Conservation (phyloP, 2,888 invertebrate genomes). For the Drosophila conformis region DNA sequence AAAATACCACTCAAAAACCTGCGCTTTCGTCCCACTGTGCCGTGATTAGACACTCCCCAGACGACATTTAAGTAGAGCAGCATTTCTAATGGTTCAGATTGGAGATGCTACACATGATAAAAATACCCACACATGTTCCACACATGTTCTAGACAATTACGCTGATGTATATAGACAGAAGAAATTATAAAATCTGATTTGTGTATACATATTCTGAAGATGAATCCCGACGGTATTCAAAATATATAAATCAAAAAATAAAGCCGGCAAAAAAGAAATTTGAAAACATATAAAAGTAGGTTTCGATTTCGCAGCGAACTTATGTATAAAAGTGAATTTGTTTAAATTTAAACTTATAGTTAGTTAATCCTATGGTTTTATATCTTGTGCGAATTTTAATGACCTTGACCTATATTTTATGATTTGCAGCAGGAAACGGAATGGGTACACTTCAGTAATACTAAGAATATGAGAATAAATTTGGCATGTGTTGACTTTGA, state of each 20-base stretch:
- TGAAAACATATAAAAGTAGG: not conserved
- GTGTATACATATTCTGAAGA: not conserved
- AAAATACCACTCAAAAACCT: not conserved
- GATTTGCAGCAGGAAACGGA: slow-evolving; percentile 6
- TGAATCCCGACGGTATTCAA: no score
- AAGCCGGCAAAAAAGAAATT: not conserved
- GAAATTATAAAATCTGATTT: not conserved
- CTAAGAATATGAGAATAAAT: not conserved
- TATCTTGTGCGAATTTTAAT: slow-evolving; percentile 37
- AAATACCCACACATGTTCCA: not conserved
- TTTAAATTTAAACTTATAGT: not conserved
- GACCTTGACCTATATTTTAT: slow-evolving; percentile 79
- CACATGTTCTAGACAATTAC: not conserved
- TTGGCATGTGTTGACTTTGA: not conserved
- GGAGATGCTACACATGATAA: not conserved
- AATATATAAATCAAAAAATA: not conserved
- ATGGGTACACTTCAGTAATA: slow-evolving; percentile 14
- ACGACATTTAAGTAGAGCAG: not conserved
- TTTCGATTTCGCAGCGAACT: not conserved
- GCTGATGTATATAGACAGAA: not conserved
- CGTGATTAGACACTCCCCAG: not conserved
- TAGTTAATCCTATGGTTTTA: not conserved
- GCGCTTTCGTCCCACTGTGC: not conserved
- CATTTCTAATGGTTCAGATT: not conserved
- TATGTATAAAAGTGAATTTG: not conserved